These are phyloP conservation scores for Heliconius melpomene DNA, from an alignment of 1,140 invertebrate species.

Conservation along the genomic window DNA sequence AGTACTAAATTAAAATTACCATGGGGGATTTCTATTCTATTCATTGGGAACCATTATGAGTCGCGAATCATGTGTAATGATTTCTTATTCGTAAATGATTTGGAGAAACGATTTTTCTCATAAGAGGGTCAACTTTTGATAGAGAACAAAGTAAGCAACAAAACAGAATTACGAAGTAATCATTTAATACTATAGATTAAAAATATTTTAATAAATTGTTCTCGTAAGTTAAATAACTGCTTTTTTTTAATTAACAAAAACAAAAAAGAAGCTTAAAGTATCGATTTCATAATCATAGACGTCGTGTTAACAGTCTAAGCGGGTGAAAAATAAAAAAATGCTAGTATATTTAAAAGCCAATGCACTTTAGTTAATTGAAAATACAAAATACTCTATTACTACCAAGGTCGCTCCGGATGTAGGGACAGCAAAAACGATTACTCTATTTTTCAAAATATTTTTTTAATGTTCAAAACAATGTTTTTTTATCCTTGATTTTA, in stretches of 20 bases:
- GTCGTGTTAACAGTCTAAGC: constrained; percentile 12
- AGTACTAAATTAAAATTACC: constrained; percentile 44
- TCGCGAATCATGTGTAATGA: background rate
- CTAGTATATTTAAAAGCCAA: constrained; percentile 31
- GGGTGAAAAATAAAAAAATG: constrained; percentile 22
- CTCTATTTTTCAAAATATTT: background rate
- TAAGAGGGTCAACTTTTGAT: background rate
- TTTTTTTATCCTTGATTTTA: background rate
- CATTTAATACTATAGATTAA: no score
- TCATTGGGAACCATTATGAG: constrained; percentile 5
- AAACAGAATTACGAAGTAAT: no score
- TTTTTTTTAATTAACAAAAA: background rate
- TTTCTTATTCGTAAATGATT: background rate
- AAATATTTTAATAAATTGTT: no score
- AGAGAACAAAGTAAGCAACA: no score
- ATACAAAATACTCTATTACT: constrained; percentile 38
- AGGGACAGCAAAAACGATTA: constrained; percentile 19
- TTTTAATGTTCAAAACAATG: background rate
- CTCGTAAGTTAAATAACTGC: background rate
- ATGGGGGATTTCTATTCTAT: constrained; percentile 44
- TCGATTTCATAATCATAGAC: constrained; percentile 7
- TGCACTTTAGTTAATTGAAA: constrained; percentile 38
- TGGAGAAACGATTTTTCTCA: background rate
- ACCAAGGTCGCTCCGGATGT: constrained; percentile 32
- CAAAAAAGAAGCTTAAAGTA: background rate